Base-by-base conservation (phyloP, 1,140 invertebrate genomes). In the Tetranychus urticae region DNA sequence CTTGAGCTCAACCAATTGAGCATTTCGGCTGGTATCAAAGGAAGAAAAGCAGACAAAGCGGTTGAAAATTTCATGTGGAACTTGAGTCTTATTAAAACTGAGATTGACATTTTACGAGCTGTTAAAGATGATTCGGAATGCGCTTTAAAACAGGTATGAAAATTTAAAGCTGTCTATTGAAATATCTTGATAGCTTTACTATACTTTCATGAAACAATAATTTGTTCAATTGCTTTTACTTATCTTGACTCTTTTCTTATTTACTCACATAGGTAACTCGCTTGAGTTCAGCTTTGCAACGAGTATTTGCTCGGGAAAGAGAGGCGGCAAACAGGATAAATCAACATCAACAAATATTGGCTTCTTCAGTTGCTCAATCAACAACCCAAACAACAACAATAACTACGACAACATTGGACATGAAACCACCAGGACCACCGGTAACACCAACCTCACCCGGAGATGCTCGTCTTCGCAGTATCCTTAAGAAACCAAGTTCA, bases 21-120 rank as follows among this genome's bases (percentile, higher is more conserved):
- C 58, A 60, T 42, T 59, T n/a, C 37, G 13, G n/a, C 52, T 52
- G 63, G 63, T 5, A 61, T 63, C 5, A 65, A 66, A 61, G 64
- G 65, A 47, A 64, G 60, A 47, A 66, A 66, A 66, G 61, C 58
- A 31, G 64, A 68, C 57, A 68, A 67, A 59, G 61, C 65, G 42
- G 47, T 58, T 48, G 67, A 67, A 59, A 67, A 64, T 63, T 65
- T 67, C 39, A 56, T 66, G 14, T 67, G 67, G 67, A 67, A 67
- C 65, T 61, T 66, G 55, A 63, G 61, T n/a, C 45, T 66, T 34
- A 60, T 67, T 13, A 63, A 64, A 45, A 64, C 66, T 35, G 66
- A 66, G 36, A 64, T 65, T 47, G 66, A 67, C 36, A 55, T 62
- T 12, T 47, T 67, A 34, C 60, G 57, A 56, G 34, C 56, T 12